Percentiles rank a stretch among this genome's conserved stretches.
Evolutionary conservation across 1,140 invertebrate species (phyloP).

Genomic region (Arctopsyche grandis): DNA sequence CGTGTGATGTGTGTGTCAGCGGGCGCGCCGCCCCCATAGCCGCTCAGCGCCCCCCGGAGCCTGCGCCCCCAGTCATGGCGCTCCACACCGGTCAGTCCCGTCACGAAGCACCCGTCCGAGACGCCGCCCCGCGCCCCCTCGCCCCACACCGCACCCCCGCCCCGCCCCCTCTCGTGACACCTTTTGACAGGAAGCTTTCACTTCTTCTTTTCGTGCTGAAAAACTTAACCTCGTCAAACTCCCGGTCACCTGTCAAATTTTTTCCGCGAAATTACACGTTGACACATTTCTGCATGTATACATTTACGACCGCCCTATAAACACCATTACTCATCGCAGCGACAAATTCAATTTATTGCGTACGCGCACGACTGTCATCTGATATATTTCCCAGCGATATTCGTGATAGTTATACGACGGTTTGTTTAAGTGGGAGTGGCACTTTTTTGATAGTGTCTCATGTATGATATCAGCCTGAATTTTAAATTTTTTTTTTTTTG

Average conservation of each 20-base stretch:
- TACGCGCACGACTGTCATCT: no score
- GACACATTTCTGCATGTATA: no score
- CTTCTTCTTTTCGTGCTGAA: no score
- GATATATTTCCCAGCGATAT: no score
- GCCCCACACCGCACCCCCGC: background rate
- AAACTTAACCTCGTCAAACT: background rate
- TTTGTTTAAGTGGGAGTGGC: no score
- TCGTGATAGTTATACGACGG: no score
- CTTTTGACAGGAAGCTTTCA: background rate
- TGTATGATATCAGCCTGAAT: no score
- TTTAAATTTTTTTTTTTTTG: no score
- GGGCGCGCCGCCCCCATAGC: conserved; percentile 18
- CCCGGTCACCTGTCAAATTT: background rate
- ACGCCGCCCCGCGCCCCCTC: background rate
- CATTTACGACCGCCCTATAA: no score
- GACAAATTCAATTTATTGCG: no score
- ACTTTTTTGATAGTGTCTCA: no score
- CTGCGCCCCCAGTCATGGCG: conserved; percentile 7
- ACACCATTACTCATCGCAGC: no score
- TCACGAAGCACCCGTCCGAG: background rate
- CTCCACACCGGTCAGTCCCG: background rate
- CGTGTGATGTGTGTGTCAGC: conserved; percentile 35
- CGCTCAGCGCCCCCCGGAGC: background rate
- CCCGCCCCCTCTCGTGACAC: background rate
- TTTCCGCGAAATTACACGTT: background rate